Conservation (phyloP, 92 coral and sea anemone species). For the Muricea muricata region DNA sequence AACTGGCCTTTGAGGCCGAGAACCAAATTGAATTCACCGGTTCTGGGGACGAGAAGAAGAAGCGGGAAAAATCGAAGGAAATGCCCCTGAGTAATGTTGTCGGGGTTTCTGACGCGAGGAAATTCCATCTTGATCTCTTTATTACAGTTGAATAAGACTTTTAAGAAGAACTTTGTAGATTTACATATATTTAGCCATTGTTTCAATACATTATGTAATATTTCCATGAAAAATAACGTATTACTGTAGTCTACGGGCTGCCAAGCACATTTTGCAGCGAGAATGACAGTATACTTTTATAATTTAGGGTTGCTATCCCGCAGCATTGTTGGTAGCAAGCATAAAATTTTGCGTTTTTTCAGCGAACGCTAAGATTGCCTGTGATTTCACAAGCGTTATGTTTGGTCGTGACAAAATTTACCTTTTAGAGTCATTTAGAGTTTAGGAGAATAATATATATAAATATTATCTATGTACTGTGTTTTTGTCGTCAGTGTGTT, state of each 20-base stretch:
- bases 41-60: slow-evolving; percentile 39
- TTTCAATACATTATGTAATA: background rate
- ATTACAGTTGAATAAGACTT: slow-evolving; percentile 64
- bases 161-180: background rate
- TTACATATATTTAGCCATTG: background rate
- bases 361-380: too few species aligned
- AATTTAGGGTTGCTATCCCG: too few species aligned
- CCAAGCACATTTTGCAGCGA: background rate
- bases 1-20: slow-evolving; percentile 22
- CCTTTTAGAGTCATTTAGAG: too few species aligned
- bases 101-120: slow-evolving; percentile 72
- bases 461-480: too few species aligned
- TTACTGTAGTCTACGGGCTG: background rate
- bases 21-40: slow-evolving; percentile 20
- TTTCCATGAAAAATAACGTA: background rate
- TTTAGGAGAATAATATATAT: too few species aligned
- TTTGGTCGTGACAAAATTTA: too few species aligned
- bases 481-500: too few species aligned
- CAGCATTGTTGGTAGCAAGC: too few species aligned
- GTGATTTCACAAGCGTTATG: too few species aligned
- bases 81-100: background rate
- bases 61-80: background rate
- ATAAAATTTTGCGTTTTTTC: too few species aligned
- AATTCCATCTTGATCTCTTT: slow-evolving; percentile 67
- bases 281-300: background rate